These are phyloP conservation scores for Seira sanloemensis DNA, from an alignment of 2,888 invertebrate species.

Conservation along the genomic window DNA sequence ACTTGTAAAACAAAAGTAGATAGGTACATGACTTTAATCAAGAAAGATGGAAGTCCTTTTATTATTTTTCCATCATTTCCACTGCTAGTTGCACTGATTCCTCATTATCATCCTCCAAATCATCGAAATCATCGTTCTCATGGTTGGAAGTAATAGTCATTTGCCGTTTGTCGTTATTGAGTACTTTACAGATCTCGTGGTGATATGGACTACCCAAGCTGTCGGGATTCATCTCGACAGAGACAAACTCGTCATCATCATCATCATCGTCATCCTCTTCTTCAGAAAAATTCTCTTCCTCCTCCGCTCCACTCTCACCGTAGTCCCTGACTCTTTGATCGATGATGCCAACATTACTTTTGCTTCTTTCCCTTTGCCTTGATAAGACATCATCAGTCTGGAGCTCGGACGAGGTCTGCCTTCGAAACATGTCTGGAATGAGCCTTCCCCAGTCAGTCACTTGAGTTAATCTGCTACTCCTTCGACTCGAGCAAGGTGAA, in stretches of 20 bases:
- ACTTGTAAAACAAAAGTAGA: too few species aligned
- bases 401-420: neutral
- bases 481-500: neutral
- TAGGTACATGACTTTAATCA: too few species aligned
- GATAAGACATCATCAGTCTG: neutral
- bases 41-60: too few species aligned
- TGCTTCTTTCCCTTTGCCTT: neutral
- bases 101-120: neutral
- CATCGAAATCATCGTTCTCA: neutral
- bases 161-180: neutral
- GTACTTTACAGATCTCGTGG: neutral
- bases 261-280: constrained; percentile 1
- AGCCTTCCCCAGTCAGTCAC: constrained; percentile 30
- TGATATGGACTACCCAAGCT: neutral
- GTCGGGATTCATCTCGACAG: constrained; percentile 30
- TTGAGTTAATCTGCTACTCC: constrained; percentile 1
- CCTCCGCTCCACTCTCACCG: neutral
- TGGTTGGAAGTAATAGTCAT: neutral
- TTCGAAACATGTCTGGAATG: constrained; percentile 38
- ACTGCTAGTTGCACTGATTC: neutral
- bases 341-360: neutral
- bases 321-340: neutral
- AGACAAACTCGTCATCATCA: constrained; percentile 18
- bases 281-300: neutral
- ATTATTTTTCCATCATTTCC: neutral